Conservation (phyloP, 1,140 invertebrate genomes). For the Tetranychus urticae region DNA sequence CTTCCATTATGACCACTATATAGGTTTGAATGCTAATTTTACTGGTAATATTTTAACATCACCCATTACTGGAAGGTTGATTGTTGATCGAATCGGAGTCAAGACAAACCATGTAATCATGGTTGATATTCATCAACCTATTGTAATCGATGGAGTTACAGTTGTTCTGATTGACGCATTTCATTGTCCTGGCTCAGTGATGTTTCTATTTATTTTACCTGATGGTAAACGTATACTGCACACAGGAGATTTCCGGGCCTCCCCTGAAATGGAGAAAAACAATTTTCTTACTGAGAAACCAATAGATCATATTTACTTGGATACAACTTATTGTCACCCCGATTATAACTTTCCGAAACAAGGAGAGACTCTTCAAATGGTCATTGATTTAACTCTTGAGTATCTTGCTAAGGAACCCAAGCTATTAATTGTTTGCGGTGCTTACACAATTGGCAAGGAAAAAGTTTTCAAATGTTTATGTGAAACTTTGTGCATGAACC, state of each 20-base stretch:
- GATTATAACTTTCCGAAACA: slow-evolving; percentile 37
- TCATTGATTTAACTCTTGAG: slow-evolving; percentile 22
- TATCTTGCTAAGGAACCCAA: slow-evolving; percentile 21
- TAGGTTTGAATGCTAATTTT: slow-evolving; percentile 38
- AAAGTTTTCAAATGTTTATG: slow-evolving; percentile 41
- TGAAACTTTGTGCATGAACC: slow-evolving; percentile 29
- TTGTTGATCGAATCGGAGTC: not conserved
- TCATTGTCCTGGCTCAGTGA: slow-evolving; percentile 24
- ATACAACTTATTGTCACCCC: slow-evolving; percentile 48
- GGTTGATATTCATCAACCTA: not conserved
- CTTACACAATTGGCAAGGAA: slow-evolving; percentile 51
- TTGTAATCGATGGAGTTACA: slow-evolving; percentile 26
- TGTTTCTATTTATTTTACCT: slow-evolving; percentile 3
- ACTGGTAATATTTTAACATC: slow-evolving; percentile 33
- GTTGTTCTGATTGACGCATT: slow-evolving; percentile 45
- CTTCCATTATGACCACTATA: slow-evolving; percentile 53
- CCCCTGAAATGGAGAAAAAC: slow-evolving; percentile 35
- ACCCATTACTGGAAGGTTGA: slow-evolving; percentile 26
- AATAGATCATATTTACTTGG: slow-evolving; percentile 39
- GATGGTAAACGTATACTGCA: slow-evolving; percentile 29
- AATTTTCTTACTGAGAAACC: slow-evolving; percentile 31
- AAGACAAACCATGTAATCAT: not conserved
- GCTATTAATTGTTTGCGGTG: slow-evolving; percentile 40
- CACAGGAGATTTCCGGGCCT: slow-evolving; percentile 47
- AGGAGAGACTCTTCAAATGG: slow-evolving; percentile 30